Evolutionary conservation across 2,797 vertebrate species (phyloP), one percentile per base, ranked within the genome.

Genomic region (Hafferia zeledoni): DNA sequence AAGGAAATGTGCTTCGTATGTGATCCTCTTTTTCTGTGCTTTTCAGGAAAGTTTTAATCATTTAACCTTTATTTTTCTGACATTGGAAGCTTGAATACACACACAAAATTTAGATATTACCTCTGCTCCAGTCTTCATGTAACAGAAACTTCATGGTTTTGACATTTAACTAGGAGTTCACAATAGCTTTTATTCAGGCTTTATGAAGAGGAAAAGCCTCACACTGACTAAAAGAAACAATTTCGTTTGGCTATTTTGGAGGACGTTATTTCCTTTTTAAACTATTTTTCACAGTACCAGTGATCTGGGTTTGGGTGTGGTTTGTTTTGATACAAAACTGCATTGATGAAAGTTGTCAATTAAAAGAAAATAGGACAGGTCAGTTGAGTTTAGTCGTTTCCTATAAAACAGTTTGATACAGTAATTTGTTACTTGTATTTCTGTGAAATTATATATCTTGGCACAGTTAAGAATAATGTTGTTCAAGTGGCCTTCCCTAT

Each of bases 221-320:
- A 2, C 10, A 0, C 70, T 49, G 74, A 25, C 49, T 50, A 16
- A 70, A 70, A 70, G 55, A 61, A 84, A 83, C 43, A 7, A 31
- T 78, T 88, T 59, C 7, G 43, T 67, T 59, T 84, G 78, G 17
- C 31, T 81, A 0, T 53, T 90, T 88, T 57, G 65, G 46, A 95
- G 61, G 41, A 53, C 88, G 33, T 10, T 35, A 22, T 90, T 96
- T 95, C 79, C 72, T 95, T 87, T 79, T 72, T 4, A 22, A 90
- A n/a, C 37, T 57, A 4, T 46, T 92, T 91, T 82, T 84, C 52
- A 39, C 35, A 8, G 44, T 43, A 41, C 46, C 69, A 44, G 1
- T 63, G 33, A 33, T 83, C 44, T 49, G 79, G 17, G 7, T 68
- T 80, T 19, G 80, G 82, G 64, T 90, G 88, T 77, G 72, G 85